Evolutionary conservation across 2,797 vertebrate genomes (phyloP).

Genomic region (Avahi laniger): DNA sequence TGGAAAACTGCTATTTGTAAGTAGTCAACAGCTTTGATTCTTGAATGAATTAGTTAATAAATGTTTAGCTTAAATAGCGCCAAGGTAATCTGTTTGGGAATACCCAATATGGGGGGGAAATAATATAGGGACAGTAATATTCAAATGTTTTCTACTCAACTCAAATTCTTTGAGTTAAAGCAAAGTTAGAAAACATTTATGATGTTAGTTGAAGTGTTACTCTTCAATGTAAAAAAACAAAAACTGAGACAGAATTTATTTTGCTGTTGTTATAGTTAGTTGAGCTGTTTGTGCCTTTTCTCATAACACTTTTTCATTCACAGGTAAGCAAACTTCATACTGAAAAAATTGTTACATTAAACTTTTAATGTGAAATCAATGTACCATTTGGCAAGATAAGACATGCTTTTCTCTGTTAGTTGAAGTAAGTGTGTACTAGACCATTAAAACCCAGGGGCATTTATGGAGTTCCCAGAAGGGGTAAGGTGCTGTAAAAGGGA

Average conservation of each 20-base stretch:
- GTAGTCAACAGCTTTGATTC: not conserved
- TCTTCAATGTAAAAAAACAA: slow-evolving; percentile 20
- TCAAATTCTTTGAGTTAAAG: not conserved
- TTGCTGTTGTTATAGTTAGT: not conserved
- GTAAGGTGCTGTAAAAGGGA: not conserved
- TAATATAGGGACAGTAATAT: not conserved
- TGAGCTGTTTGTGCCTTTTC: not conserved
- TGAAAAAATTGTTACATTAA: slow-evolving; percentile 45
- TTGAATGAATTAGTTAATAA: slow-evolving; percentile 29
- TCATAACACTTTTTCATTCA: slow-evolving; percentile 63
- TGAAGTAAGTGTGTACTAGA: not conserved
- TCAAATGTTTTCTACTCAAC: not conserved
- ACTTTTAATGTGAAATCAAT: slow-evolving; percentile 45
- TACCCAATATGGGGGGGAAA: not conserved
- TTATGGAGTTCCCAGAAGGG: not conserved
- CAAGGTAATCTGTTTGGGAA: not conserved
- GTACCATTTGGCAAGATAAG: slow-evolving; percentile 37
- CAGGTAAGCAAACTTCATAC: slow-evolving; percentile 55
- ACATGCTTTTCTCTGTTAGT: not conserved
- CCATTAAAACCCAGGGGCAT: not conserved
- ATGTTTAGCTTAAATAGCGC: slow-evolving; percentile 10
- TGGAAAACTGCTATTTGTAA: not conserved
- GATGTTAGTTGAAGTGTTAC: slow-evolving; percentile 14
- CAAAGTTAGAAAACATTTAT: not conserved
- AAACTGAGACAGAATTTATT: not conserved